Conservation (phyloP, 2,113 vertebrate genomes). For the Polypterus bichir region DNA sequence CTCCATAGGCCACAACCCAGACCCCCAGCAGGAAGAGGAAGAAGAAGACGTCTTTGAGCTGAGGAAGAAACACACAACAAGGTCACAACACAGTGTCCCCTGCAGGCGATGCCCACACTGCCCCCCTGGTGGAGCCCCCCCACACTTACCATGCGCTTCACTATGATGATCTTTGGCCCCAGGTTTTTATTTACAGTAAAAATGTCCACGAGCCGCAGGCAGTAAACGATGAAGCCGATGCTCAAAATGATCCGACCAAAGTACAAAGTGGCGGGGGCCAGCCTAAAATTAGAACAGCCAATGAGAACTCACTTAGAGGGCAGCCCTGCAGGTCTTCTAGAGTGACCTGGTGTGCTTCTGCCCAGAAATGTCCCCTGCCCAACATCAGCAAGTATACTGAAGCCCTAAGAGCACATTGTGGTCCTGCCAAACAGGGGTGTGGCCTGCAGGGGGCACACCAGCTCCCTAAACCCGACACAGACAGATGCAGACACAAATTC, state of each 20-base stretch:
- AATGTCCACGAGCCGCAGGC: slow-evolving; percentile 90
- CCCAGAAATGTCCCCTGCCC: too few relatives aligned
- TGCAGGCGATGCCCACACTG: too few relatives aligned
- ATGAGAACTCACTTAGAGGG: too few relatives aligned
- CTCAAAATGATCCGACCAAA: slow-evolving; percentile 75
- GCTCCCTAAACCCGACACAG: too few relatives aligned
- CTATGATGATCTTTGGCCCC: slow-evolving; percentile 95
- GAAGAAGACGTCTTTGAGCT: slow-evolving; percentile 97
- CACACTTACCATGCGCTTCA: slow-evolving; percentile 81
- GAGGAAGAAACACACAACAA: slow-evolving; percentile 15
- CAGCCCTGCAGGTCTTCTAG: too few relatives aligned
- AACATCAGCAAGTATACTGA: too few relatives aligned
- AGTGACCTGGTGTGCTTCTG: too few relatives aligned
- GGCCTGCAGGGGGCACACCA: too few relatives aligned
- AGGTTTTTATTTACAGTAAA: slow-evolving; percentile 83
- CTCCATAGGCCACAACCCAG: slow-evolving; percentile 90
- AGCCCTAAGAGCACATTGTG: too few relatives aligned
- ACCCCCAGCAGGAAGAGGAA: slow-evolving; percentile 92
- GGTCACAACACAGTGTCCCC: too few relatives aligned
- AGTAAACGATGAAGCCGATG: slow-evolving; percentile 85
- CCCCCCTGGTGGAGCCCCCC: not conserved
- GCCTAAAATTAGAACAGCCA: slow-evolving; percentile 36
- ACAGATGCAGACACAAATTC: too few relatives aligned
- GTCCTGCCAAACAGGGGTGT: too few relatives aligned
- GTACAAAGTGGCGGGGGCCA: slow-evolving; percentile 57